phyloP scores from a whole-genome alignment of 2,113 vertebrate genomes.

The Ciconia stormi region DNA sequence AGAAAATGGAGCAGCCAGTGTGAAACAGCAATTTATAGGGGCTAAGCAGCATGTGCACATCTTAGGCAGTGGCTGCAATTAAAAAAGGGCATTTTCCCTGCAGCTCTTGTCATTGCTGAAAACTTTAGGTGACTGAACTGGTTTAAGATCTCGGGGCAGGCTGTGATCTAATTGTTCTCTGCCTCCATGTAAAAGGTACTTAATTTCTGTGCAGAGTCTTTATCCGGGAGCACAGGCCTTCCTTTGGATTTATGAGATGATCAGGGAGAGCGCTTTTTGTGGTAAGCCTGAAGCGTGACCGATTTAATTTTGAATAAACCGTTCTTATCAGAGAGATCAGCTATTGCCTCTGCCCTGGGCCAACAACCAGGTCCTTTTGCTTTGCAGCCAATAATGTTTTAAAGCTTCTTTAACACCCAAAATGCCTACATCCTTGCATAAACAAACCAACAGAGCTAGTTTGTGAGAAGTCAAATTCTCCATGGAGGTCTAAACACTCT shows the following conservation, averaged over 20 bases:
- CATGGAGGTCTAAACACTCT: not conserved
- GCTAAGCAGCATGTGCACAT: not conserved
- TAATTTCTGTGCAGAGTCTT: not conserved
- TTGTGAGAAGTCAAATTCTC: constrained; percentile 19
- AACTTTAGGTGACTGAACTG: not conserved
- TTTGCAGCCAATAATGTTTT: not conserved
- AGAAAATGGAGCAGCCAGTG: not conserved
- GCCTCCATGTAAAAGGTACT: not conserved
- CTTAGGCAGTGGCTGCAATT: not conserved
- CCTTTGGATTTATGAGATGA: not conserved
- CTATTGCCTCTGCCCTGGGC: not conserved
- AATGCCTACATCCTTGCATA: constrained; percentile 6
- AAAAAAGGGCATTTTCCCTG: not conserved
- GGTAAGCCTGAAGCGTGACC: not conserved
- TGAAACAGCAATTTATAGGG: not conserved
- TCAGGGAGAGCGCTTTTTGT: not conserved
- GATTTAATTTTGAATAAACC: not conserved
- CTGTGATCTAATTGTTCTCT: not conserved
- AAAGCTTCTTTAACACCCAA: not conserved
- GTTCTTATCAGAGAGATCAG: not conserved
- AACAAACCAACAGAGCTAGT: constrained; percentile 10
- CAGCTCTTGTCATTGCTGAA: not conserved
- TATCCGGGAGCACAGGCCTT: not conserved
- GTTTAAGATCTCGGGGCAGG: not conserved
- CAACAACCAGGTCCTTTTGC: not conserved